Evolutionary conservation across 2,113 vertebrate species (phyloP), one percentile per base, ranked within the genome.

Genomic region (Pseudopipra pipra): DNA sequence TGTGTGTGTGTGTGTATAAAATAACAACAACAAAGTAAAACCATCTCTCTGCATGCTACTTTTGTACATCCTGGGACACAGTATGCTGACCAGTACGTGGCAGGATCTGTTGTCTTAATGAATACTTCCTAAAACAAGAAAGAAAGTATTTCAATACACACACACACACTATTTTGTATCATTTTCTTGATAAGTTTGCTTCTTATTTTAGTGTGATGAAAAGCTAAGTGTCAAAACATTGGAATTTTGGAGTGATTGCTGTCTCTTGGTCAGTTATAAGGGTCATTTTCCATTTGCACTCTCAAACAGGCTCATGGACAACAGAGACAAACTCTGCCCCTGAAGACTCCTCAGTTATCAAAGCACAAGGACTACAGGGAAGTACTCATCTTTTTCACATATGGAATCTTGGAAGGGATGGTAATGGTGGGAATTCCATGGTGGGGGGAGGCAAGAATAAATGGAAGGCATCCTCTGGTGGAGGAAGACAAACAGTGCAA

Each of bases 81-180:
- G 9, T 31, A 28, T 30, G 8, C 27, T 87, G n/a, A 62, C 5
- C 22, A n/a, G 10, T 14, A 13, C 2, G 0, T 14, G n/a, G 21
- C 21, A 79, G 44, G 41, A 65, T 79, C n/a, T 37, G 68, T 21
- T 92, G 33, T 76, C 8, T 58, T 70, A 58, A 49, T 58, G 39
- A 77, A 86, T 54, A 22, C 7, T 80, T 77, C 25, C n/a, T 54
- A 27, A 82, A 87, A 31, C 21, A 27, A n/a, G 75, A 51, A 13
- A 30, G 1, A 27, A 74, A 78, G 17, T 47, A 54, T 74, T 76
- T 71, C 2, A 79, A 62, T 54, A 46, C 4, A 17, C 1, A 2
- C 3, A 6, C 2, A 4, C 3, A 1, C 2, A 30, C 28, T n/a
- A 12, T 66, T 88, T 76, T 17, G 12, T n/a, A 17, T 30, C 0